Percentiles rank a stretch among this genome's conserved stretches.
These are phyloP conservation scores for Choreutis nemorana DNA, from an alignment of 2,888 invertebrate species.

Conservation along the genomic window DNA sequence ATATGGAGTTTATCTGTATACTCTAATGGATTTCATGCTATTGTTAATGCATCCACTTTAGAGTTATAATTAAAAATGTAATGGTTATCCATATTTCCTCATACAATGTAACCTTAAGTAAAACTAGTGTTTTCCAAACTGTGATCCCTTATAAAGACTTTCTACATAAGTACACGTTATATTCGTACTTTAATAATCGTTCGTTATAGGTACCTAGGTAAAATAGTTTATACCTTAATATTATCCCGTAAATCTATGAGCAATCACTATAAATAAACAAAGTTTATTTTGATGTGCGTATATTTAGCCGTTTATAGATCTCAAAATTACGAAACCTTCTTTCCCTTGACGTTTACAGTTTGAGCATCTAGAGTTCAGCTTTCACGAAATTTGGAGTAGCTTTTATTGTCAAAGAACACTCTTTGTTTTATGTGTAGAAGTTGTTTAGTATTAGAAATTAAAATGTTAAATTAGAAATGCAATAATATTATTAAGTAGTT, in stretches of 20 bases:
- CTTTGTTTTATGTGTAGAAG: slow-evolving; percentile 19
- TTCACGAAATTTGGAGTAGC: not conserved
- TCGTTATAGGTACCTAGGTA: slow-evolving; percentile 1
- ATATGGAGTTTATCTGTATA: too few relatives aligned
- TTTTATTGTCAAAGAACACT: not conserved
- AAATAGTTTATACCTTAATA: not conserved
- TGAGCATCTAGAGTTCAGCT: too few relatives aligned
- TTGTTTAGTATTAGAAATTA: slow-evolving; percentile 37
- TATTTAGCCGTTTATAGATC: too few relatives aligned
- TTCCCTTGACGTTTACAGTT: too few relatives aligned
- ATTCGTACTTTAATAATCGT: slow-evolving; percentile 14
- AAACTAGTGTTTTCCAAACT: slow-evolving; percentile 62
- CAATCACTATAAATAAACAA: not conserved
- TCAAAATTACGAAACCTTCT: too few relatives aligned
- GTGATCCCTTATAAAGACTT: slow-evolving; percentile 67
- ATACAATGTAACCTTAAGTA: too few relatives aligned
- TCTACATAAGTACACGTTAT: slow-evolving; percentile 53
- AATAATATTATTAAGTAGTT: slow-evolving; percentile 62
- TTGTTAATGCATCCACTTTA: too few relatives aligned
- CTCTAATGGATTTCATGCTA: too few relatives aligned
- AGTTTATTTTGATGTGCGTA: too few relatives aligned
- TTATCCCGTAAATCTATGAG: not conserved
- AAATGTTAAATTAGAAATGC: slow-evolving; percentile 40
- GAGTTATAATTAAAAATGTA: too few relatives aligned
- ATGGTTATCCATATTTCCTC: too few relatives aligned